Evolutionary conservation across 2,113 vertebrate species (phyloP).

Genomic region (Pogona vitticeps): DNA sequence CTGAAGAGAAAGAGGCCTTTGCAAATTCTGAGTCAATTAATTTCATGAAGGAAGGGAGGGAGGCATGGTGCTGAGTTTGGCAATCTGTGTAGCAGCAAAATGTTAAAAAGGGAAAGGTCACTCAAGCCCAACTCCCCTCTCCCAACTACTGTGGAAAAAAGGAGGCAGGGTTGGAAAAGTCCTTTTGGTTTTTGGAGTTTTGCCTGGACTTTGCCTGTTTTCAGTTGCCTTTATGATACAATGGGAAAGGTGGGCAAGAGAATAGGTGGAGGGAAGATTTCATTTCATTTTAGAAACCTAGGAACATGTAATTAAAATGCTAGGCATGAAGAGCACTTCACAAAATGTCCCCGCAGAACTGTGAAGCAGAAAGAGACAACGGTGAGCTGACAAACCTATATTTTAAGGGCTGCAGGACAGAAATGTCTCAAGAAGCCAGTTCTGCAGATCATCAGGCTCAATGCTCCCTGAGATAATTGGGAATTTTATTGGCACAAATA

Average conservation of each 20-base stretch:
- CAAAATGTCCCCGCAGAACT: not conserved
- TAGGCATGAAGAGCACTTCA: not conserved
- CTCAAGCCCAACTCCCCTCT: not conserved
- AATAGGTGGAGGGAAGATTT: not conserved
- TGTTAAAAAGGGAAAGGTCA: not conserved
- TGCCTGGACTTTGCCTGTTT: not conserved
- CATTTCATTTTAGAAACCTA: not conserved
- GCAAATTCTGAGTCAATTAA: not conserved
- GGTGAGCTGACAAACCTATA: conserved; percentile 11
- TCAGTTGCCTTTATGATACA: not conserved
- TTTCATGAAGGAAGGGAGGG: not conserved
- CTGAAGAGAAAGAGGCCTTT: not conserved
- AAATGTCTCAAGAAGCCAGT: not conserved
- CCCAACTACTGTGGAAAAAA: not conserved
- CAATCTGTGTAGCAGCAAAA: not conserved
- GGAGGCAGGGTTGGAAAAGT: not conserved
- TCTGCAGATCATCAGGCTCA: not conserved
- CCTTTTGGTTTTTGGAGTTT: not conserved
- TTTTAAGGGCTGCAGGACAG: conserved; percentile 1
- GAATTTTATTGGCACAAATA: conserved; percentile 10
- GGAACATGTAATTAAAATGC: conserved; percentile 23
- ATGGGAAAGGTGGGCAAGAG: not conserved
- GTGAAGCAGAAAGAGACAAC: not conserved
- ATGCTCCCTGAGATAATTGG: conserved; percentile 4
- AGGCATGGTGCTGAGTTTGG: not conserved